Evolutionary conservation across 2,888 invertebrate genomes (phyloP).

Genomic region (Galerucella calmariensis): DNA sequence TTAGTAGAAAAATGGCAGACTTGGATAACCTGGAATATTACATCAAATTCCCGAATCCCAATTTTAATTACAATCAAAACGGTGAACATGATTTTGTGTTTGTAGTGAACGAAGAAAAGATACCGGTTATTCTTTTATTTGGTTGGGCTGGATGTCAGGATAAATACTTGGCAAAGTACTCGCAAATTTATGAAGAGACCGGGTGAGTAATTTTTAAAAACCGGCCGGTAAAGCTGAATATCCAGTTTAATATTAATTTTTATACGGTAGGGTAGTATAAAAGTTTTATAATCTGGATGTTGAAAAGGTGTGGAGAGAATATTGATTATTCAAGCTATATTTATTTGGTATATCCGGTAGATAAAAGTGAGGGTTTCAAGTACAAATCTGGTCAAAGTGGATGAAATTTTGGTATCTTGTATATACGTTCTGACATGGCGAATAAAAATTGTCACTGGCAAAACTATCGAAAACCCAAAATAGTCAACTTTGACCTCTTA

Average conservation of each 20-base stretch:
- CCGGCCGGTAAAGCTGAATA: conserved; percentile 25
- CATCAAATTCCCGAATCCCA: conserved; percentile 72
- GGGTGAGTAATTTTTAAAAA: conserved; percentile 68
- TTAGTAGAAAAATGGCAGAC: conserved; percentile 55
- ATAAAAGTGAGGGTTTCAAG: not conserved
- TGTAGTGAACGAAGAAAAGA: conserved; percentile 71
- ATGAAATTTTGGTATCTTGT: too few relatives aligned
- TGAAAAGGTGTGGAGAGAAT: not conserved
- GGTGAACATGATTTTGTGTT: conserved; percentile 65
- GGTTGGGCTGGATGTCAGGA: conserved; percentile 87
- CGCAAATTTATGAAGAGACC: conserved; percentile 79
- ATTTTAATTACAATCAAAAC: conserved; percentile 62
- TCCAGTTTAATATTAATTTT: not conserved
- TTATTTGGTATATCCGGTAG: not conserved
- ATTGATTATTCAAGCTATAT: not conserved
- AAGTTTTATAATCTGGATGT: not conserved
- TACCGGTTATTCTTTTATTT: conserved; percentile 77
- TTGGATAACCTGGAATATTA: conserved; percentile 71
- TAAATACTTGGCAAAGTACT: conserved; percentile 81
- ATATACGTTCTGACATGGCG: too few relatives aligned
- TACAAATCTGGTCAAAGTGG: too few relatives aligned
- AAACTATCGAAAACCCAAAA: too few relatives aligned
- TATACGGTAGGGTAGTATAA: not conserved
- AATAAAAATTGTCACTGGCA: too few relatives aligned
- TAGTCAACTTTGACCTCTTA: too few relatives aligned